phyloP scores from a whole-genome alignment of 1,140 invertebrate genomes.

The Medauroidea extradentata region DNA sequence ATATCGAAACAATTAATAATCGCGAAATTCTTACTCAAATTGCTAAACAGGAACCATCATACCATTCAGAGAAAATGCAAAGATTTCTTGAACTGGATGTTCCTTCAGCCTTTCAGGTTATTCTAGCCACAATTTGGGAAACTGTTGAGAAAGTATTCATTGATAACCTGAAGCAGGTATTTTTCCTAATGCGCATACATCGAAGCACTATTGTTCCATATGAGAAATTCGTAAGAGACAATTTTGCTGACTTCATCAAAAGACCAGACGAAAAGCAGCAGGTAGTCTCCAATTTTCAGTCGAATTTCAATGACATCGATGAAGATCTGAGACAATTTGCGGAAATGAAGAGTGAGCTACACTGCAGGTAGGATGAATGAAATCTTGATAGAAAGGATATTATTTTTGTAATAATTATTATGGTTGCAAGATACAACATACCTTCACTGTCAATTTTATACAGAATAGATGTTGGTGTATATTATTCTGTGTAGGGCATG shows the following conservation, averaged over 20 bases:
- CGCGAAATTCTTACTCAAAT: too few species aligned
- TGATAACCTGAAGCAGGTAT: conserved; percentile 47
- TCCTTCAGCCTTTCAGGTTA: conserved; percentile 29
- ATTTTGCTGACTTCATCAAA: conserved; percentile 49
- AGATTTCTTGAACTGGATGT: too few species aligned
- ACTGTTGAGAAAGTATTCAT: conserved; percentile 50
- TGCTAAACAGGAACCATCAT: too few species aligned
- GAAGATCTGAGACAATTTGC: conserved; percentile 48
- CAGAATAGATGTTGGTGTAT: too few species aligned
- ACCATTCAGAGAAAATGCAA: too few species aligned
- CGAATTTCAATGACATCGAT: conserved; percentile 52
- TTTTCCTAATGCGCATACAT: conserved; percentile 49
- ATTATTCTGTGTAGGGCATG: too few species aligned
- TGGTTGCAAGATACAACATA: too few species aligned
- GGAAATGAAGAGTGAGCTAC: conserved; percentile 39
- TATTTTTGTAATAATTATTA: too few species aligned
- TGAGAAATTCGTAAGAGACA: conserved; percentile 43
- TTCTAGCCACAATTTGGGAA: conserved; percentile 51
- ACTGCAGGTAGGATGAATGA: conserved; percentile 22
- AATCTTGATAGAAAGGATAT: too few species aligned
- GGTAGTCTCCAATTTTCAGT: conserved; percentile 48
- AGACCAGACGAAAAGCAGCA: conserved; percentile 51
- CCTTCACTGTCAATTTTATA: too few species aligned
- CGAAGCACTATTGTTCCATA: conserved; percentile 49
- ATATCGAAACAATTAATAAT: too few species aligned